Conservation (phyloP, 2,797 vertebrate species). For the Diglossa cyanea region DNA sequence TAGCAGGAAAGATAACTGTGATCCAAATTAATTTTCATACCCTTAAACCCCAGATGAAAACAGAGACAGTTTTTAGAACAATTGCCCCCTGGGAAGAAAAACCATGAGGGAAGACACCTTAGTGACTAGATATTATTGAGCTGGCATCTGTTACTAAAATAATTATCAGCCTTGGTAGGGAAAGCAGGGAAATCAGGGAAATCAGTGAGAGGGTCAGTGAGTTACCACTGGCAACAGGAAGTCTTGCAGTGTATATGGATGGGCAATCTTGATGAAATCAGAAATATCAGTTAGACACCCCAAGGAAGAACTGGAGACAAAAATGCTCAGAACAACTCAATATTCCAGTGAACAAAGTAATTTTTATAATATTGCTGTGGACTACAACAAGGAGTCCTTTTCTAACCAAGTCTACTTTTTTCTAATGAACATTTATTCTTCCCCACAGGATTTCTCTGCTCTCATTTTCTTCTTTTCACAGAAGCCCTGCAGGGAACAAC, state of each 20-base stretch:
- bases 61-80: not conserved
- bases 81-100: conserved; percentile 35
- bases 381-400: not conserved
- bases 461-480: not conserved
- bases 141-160: conserved; percentile 45
- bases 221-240: not conserved
- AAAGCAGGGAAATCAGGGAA: conserved; percentile 15
- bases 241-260: not conserved
- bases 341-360: not conserved
- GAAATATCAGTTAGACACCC: not conserved
- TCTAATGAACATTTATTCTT: not conserved
- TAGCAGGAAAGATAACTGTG: not conserved
- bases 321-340: not conserved
- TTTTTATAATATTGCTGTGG: not conserved
- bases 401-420: not conserved
- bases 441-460: not conserved
- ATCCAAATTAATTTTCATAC: conserved; percentile 20
- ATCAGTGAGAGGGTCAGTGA: not conserved
- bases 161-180: conserved; percentile 35
- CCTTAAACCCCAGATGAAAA: conserved; percentile 6
- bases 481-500: not conserved
- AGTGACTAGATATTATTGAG: conserved; percentile 26
- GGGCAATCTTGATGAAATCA: not conserved
- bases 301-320: not conserved
- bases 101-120: conserved; percentile 4